Base-by-base conservation (phyloP, 2,797 vertebrate species). In the Platalea minor region DNA sequence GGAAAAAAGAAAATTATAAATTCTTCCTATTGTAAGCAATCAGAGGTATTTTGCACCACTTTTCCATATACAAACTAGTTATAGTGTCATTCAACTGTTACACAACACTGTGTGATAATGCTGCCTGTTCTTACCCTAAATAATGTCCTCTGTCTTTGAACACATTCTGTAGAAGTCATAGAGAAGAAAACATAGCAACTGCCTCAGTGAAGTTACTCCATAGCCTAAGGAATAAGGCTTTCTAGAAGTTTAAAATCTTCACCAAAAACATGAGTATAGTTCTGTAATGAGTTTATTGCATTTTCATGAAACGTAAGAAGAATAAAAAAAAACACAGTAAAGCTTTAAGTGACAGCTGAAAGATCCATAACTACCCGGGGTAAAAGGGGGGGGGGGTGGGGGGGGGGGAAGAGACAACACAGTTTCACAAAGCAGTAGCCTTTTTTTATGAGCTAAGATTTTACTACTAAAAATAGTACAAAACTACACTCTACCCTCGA, bases 321-420 rank as follows among this genome's bases (percentile, higher is more conserved):
- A 78, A 31, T 2, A 10, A 23, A 39, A 63, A 20, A 13, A 0
- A 11, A 35, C 18, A 56, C 41, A 53, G 10, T 21, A 67, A 82
- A 63, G 43, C 64, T 69, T 67, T 18, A 75, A 64, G 53, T 16
- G 26, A 60, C 56, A 85, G 33, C 45, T 70, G 53, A 82, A 86
- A 73, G 28, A 46, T 12, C 25, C 5, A 0, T 1, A 51, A 43
- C 7, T 16, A 59, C 14, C 25, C 21, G 2, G 15, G 25, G 21
- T 33, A 46, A 84, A 84, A 46, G 2, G 8, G 16, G 6, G 10
- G 14, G 3, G 3, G 10, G 7, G 1, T 2, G 35, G 35, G 35
- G 35, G 35, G 35, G 7, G 7, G 35, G 35, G 35, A 46, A 57
- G 26, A 77, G 2, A n/a, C 6, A 59, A 17, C 13, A 41, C 28